A percentile compares a stretch with the other conserved stretches of the same genome.
phyloP scores from a whole-genome alignment of 2,797 vertebrate genomes.

The Enteromius fasciolatus region DNA sequence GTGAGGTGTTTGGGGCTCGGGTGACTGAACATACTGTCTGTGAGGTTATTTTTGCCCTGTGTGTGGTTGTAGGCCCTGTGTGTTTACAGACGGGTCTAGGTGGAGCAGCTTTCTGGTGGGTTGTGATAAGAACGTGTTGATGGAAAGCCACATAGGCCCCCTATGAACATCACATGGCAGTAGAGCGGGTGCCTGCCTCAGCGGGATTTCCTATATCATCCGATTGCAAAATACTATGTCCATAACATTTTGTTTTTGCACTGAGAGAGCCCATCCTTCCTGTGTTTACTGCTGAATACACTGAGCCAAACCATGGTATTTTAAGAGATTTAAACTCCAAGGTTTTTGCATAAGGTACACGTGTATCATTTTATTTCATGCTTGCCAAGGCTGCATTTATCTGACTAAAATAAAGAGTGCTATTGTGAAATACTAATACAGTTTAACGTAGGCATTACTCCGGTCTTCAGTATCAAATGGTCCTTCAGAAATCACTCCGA shows the following conservation, averaged over 20 bases:
- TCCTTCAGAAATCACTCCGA: not conserved
- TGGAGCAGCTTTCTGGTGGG: slow-evolving; percentile 54
- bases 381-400: not conserved
- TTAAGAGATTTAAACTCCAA: not conserved
- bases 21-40: slow-evolving; percentile 63
- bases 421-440: not conserved
- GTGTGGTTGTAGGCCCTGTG: slow-evolving; percentile 53
- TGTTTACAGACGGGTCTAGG: slow-evolving; percentile 54
- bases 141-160: slow-evolving; percentile 15
- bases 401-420: not conserved
- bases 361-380: not conserved
- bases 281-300: not conserved
- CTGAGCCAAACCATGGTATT: not conserved
- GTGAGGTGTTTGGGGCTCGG: slow-evolving; percentile 65
- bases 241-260: not conserved
- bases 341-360: not conserved
- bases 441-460: not conserved
- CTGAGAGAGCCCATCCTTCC: not conserved
- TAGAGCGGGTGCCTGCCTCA: not conserved
- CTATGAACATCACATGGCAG: slow-evolving; percentile 39
- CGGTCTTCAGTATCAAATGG: not conserved
- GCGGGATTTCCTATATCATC: not conserved
- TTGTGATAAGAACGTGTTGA: slow-evolving; percentile 51
- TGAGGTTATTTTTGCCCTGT: slow-evolving; percentile 73
- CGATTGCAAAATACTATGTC: not conserved